Evolutionary conservation across 2,797 vertebrate species (phyloP), one percentile per base, ranked within the genome.

Genomic region (Buceros bicornis): DNA sequence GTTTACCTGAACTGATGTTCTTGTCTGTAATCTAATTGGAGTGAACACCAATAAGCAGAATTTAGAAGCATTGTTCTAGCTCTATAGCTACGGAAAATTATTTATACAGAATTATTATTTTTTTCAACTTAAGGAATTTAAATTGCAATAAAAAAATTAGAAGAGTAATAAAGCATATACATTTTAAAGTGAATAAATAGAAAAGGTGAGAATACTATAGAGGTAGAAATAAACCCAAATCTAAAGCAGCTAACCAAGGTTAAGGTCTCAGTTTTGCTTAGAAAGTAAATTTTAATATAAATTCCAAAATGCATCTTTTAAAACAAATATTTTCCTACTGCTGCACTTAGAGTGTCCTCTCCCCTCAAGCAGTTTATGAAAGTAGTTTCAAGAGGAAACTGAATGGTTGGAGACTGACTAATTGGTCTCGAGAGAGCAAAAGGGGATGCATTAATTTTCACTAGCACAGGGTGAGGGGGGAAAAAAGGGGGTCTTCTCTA

Each of bases 361-460:
- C 31, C 58, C 53, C 54, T 90, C 43, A 48, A 53, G 18, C 54
- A 87, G 92, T 88, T 96, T 90, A 40, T 84, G 64, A 88, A 95
- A 95, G 64, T n/a, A 90, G 54, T 92, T 97, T 94, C 84, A 96
- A 91, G 85, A 87, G 61, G 64, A 90, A 93, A 65, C 11, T 29
- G 80, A 92, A 66, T 73, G 35, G 94, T 71, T 90, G 61, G n/a
- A 93, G 56, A 47, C 20, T 74, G 78, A 85, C 60, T 91, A 56
- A 95, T 79, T 14, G 10, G 85, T 93, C 93, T 90, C 77, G 2
- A 51, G 89, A 87, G 77, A 80, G 18, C 25, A 18, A 92, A 92
- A 90, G 79, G 28, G 54, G n/a, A 53, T 93, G 65, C 42, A 17
- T 14, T 45, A 73, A 35, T 70, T 74, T 91, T 91, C 65, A 40